Base-by-base conservation (phyloP, 1,140 invertebrate species). In the Harlomillsia oculata region DNA sequence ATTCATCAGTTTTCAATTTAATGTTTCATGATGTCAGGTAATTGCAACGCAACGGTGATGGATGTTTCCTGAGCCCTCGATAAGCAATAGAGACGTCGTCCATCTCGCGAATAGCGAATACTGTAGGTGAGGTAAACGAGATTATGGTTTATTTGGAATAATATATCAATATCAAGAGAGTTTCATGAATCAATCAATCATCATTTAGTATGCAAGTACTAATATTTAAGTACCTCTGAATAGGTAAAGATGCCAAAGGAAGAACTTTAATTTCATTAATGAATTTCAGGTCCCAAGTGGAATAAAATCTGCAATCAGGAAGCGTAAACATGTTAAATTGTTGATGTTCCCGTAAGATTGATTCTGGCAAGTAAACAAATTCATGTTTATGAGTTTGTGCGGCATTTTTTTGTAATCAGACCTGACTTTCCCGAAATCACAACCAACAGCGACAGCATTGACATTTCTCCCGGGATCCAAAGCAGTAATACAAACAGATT, bases 391-490 rank as follows among this genome's bases (percentile, higher is more conserved):
- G 16, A 32, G 5, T 26, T 20, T 20, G 14, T n/a, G n/a, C n/a
- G n/a, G n/a, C n/a, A n/a, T n/a, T n/a, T n/a, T n/a, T n/a, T n/a
- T n/a, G n/a, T n/a, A n/a, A n/a, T n/a, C n/a, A n/a, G n/a, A 64
- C 59, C 51, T 59, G 5, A 65, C 45, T 23, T 56, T 34, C n/a
- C 63, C 63, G 43, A 57, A 53, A 46, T 65, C 57, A 50, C 56
- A 62, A 34, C 59, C 63, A 43, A 65, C 41, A 14, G 60, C 59
- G 23, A 65, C 50, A 4, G 62, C 11, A 46, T 65, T 65, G 1
- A 65, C 63, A 53, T 65, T 65, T 48, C 52, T 53, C 13, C 63
- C 63, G 8, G 63, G 63, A 23, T 65, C 63, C 5, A 65, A 32
- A 11, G 46, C 46, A 18, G 45, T 55, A 16, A 65, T 9, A 25